Evolutionary conservation across 2,888 invertebrate species (phyloP), one percentile per base, ranked within the genome.

Genomic region (Apocheima hispidaria): DNA sequence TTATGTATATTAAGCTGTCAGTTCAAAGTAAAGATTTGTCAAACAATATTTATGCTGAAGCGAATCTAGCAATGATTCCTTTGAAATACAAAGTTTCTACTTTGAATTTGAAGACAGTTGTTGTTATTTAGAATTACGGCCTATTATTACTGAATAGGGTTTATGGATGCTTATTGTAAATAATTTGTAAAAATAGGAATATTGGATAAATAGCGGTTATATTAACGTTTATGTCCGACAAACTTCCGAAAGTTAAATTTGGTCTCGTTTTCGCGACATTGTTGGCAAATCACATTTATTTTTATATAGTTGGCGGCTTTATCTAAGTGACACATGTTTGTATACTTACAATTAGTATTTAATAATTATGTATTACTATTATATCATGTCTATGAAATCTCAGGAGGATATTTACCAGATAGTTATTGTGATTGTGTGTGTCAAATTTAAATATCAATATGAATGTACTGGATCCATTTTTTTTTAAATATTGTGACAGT

Each of bases 81-180:
- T 16, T 36, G 6, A 16, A 16, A 38, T 2, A 12, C 44, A 46
- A 33, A 14, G n/a, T 26, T 2, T 33, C 21, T 21, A 23, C 49
- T 36, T 21, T 49, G 49, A 21, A 36, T 14, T 36, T 46, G 30
- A 12, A 20, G 10, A 4, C 26, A 0, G 10, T 7, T 23, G 7
- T 46, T 33, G 46, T 46, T 46, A 20, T 35, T 35, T 35, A 23
- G 21, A 21, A 7, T 14, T 49, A 35, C 2, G 35, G 35, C 35
- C 35, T 49, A 35, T 35, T 18, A 12, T 30, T 33, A 20, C 12
- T 33, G 0, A 49, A 21, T 49, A 23, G 9, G 6, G 16, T 10
- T 40, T 56, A 40, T 35, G 6, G 16, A 44, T 51, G 43, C 28
- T 58, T 30, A 6, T n/a, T 59, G 52, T 59, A 59, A 33, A 59